Base-by-base conservation (phyloP, 2,888 invertebrate genomes). In the Hypsopygia costalis region DNA sequence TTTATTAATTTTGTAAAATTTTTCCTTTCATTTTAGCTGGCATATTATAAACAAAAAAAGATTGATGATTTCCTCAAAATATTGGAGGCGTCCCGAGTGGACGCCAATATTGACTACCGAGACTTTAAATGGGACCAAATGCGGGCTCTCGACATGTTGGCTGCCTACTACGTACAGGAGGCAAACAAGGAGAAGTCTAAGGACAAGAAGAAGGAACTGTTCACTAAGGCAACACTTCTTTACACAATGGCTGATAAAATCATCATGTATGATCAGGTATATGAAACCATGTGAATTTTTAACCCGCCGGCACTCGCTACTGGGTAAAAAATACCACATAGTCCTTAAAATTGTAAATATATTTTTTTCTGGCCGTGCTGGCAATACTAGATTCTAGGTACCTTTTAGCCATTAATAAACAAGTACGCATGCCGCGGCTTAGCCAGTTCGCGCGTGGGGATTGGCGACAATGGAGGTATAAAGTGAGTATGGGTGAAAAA, bases 181-280 rank as follows among this genome's bases (percentile, higher is more conserved):
- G 98, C 98, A 1, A 98, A 98, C 71, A 93, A 95, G 38, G 98
- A 99, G 74, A 97, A 98, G 72, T 94, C 94, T 38, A 98, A 98
- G 69, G 98, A 99, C 54, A 95, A 94, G 66, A 98, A 97, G 72
- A 92, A 96, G 46, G 98, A 99, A 56, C 90, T 98, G 9, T 99
- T 99, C 66, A 96, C 96, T 20, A 98, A 98, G 89, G 99, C 99
- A 1, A 99, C 98, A 0, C 91, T 97, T 36, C 86, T 99, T n/a
- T 99, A 99, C 73, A 98, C 98, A 0, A 98, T 97, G 50, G 99
- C 99, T 3, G 99, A 99, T 75, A 98, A 98, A 88, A 99, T 99
- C 78, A 98, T 98, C 64, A 99, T 99, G 99, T 99, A 99, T 85
- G 99, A 99, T 72, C 98, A 98, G 91, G 95, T 95, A 81, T 71